Conservation (phyloP, 2,797 vertebrate species). For the Nannoperca australis region DNA sequence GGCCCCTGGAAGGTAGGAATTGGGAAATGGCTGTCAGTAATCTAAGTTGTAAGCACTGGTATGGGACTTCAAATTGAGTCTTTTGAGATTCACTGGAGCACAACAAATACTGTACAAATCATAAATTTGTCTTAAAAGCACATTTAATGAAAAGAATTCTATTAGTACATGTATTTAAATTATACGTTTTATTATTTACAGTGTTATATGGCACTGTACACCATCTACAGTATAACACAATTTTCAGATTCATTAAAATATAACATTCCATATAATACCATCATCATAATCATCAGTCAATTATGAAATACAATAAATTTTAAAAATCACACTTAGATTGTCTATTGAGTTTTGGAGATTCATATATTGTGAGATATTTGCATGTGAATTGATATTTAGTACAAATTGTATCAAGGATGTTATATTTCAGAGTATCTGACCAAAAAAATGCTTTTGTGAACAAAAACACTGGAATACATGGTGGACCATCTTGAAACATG, state of each 20-base stretch:
- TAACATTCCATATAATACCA: neutral
- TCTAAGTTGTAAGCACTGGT: neutral
- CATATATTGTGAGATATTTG: neutral
- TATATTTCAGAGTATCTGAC: no score
- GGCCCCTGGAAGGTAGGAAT: no score
- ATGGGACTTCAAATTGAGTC: neutral
- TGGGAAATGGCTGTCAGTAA: neutral
- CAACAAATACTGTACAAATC: neutral
- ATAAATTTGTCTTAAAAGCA: neutral
- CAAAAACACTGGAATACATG: neutral
- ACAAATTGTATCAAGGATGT: no score
- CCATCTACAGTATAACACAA: neutral
- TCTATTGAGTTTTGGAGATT: neutral
- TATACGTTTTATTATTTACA: neutral
- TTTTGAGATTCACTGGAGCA: neutral
- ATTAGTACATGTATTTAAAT: constrained; percentile 9
- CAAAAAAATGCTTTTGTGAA: no score
- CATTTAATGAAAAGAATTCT: accelerated
- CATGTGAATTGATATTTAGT: neutral
- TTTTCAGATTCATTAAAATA: neutral
- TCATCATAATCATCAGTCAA: neutral
- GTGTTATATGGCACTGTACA: neutral
- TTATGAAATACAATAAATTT: neutral
- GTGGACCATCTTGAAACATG: neutral
- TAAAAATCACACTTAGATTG: neutral